These are phyloP conservation scores for Cynaeus angustus DNA, from an alignment of 2,888 invertebrate species.

Conservation along the genomic window DNA sequence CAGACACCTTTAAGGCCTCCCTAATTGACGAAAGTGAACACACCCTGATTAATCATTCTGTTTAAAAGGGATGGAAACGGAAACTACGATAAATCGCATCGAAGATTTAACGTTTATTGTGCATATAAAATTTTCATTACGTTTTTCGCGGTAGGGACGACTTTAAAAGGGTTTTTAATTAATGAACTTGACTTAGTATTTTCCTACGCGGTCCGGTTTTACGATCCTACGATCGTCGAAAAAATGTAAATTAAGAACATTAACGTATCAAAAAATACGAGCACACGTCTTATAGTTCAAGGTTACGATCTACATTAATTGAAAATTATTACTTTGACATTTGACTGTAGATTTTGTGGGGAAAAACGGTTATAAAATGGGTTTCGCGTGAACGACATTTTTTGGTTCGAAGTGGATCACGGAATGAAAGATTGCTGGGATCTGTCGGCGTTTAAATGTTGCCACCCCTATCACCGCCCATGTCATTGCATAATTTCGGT, in stretches of 20 bases:
- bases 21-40: slow-evolving; percentile 39
- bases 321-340: slow-evolving; percentile 1
- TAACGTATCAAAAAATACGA: slow-evolving; percentile 19
- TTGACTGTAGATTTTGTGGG: not conserved
- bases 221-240: slow-evolving; percentile 9
- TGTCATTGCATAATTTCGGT: slow-evolving; percentile 20
- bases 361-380: slow-evolving; percentile 1
- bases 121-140: slow-evolving; percentile 34
- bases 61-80: slow-evolving; percentile 19
- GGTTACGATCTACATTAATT: slow-evolving; percentile 23
- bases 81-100: slow-evolving; percentile 29
- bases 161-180: slow-evolving; percentile 30
- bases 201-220: slow-evolving; percentile 10
- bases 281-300: slow-evolving; percentile 40
- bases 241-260: slow-evolving; percentile 20
- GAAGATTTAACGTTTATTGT: slow-evolving; percentile 29
- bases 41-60: slow-evolving; percentile 23
- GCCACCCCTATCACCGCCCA: slow-evolving; percentile 26
- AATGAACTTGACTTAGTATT: slow-evolving; percentile 10
- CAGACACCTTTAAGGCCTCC: slow-evolving; percentile 18
- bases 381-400: not conserved
- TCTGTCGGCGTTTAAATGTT: slow-evolving; percentile 31
- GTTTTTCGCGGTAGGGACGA: not conserved
- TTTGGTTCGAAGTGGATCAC: slow-evolving; percentile 1
- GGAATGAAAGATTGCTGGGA: slow-evolving; percentile 14